These are phyloP conservation scores for Plumapathes pennacea DNA, from an alignment of 92 coral and sea anemone species.

Conservation along the genomic window DNA sequence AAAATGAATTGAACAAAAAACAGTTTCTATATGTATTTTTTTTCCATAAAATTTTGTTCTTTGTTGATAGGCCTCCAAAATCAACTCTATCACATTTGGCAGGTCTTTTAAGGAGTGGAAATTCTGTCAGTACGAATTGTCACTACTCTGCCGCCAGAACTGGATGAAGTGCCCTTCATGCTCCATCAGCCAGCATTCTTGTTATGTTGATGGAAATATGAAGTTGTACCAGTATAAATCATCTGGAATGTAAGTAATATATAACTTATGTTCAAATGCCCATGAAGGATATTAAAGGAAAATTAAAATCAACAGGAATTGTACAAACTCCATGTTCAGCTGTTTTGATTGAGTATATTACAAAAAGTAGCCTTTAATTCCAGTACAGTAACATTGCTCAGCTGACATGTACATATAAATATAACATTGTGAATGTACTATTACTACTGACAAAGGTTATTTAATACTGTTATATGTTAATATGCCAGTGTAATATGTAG, in stretches of 20 bases:
- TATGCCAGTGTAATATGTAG: too few relatives aligned
- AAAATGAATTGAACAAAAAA: background rate
- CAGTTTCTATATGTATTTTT: background rate
- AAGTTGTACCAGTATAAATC: constrained; percentile 57
- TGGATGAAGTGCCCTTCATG: constrained; percentile 72
- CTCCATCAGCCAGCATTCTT: constrained; percentile 56
- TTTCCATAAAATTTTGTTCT: background rate
- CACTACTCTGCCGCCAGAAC: constrained; percentile 15
- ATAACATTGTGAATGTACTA: too few relatives aligned
- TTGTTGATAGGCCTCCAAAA: background rate
- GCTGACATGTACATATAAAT: too few relatives aligned
- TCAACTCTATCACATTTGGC: constrained; percentile 47
- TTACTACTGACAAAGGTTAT: too few relatives aligned
- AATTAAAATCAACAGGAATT: too few relatives aligned
- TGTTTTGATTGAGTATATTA: too few relatives aligned
- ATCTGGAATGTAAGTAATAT: constrained; percentile 69
- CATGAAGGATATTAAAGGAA: too few relatives aligned
- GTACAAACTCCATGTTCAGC: too few relatives aligned
- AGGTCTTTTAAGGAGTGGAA: constrained; percentile 70
- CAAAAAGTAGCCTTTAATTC: too few relatives aligned
- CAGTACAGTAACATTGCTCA: too few relatives aligned
- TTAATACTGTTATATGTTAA: too few relatives aligned
- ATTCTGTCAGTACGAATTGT: constrained; percentile 53
- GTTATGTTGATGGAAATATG: constrained; percentile 78
- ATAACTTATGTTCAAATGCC: too few relatives aligned